Evolutionary conservation across 2,113 vertebrate genomes (phyloP).

Genomic region (Hymenochirus boettgeri): DNA sequence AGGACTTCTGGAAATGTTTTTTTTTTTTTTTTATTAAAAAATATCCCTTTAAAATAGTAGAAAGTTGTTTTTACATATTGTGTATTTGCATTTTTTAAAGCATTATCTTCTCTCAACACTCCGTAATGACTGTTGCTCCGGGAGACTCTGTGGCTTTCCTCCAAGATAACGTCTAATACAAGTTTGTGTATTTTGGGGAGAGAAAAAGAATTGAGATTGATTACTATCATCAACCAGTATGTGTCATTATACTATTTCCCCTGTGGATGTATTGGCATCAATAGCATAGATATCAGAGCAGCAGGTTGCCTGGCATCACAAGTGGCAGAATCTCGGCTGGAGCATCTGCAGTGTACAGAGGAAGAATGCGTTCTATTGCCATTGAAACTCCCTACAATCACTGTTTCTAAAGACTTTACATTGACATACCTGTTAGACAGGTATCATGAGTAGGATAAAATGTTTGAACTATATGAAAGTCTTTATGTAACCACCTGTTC

Average conservation of each 20-base stretch:
- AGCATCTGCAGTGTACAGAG: slow-evolving; percentile 37
- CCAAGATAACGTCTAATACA: slow-evolving; percentile 37
- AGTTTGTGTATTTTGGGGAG: slow-evolving; percentile 42
- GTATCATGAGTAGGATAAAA: no score
- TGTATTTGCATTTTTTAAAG: slow-evolving; percentile 30
- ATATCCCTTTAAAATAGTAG: no score
- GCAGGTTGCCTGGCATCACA: slow-evolving; percentile 40
- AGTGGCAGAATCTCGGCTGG: slow-evolving; percentile 29
- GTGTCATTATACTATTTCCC: slow-evolving; percentile 40
- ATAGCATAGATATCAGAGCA: slow-evolving; percentile 34
- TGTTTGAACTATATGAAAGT: no score
- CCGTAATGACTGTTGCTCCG: slow-evolving; percentile 37
- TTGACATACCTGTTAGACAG: no score
- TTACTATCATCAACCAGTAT: slow-evolving; percentile 41
- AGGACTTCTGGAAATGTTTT: no score
- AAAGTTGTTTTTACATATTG: slow-evolving; percentile 2
- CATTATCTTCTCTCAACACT: slow-evolving; percentile 19
- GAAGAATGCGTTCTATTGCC: slow-evolving; percentile 13
- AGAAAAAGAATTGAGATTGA: slow-evolving; percentile 42
- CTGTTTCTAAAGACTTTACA: slow-evolving; percentile 19
- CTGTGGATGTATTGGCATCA: slow-evolving; percentile 37
- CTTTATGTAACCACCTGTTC: no score
- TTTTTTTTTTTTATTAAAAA: no score
- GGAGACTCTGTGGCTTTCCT: slow-evolving; percentile 34
- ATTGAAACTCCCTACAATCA: slow-evolving; percentile 7